Base-by-base conservation (phyloP, 2,888 invertebrate genomes). In the Ischnura elegans region DNA sequence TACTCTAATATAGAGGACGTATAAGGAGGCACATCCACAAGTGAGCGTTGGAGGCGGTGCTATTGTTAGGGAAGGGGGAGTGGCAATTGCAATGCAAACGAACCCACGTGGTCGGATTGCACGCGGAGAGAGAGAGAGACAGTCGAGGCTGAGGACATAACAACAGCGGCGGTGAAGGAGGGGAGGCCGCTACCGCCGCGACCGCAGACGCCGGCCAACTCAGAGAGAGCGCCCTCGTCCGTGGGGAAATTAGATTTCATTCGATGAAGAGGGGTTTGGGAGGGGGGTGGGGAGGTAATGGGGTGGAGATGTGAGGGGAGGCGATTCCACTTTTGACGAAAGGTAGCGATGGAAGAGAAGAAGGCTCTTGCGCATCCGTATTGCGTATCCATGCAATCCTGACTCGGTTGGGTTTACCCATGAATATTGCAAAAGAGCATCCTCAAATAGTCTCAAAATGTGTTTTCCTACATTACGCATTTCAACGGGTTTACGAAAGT, bases 161-260 rank as follows among this genome's bases (percentile, higher is more conserved):
- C 51, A 51, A 8, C 51, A 51, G 51, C 51, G n/a, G n/a, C n/a
- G n/a, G 51, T 10, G 51, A 51, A 19, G 19, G 51, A 51, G 51
- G 51, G 19, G 16, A 19, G 16, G 51, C 16, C 51, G 51, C 51
- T 51, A 19, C 10, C 51, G 51, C 10, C 51, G 51, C 51, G 51
- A n/a, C 51, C 51, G 51, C 51, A 51, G 51, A 13, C 51, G 4
- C 8, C 51, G 51, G 19, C 51, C 51, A 19, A 51, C 51, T 51
- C 51, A 10, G 16, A n/a, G n/a, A 42, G 43, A 13, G 21, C 85
- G 25, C 16, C 51, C 85, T 5, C 45, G 43, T 85, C 85, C 85
- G 85, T 43, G 43, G 85, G 85, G 85, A 85, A 85, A 85, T 85
- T 85, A 85, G 85, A 85, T 85, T 85, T 36, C n/a, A 29, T 42